Conservation (phyloP, 1,140 invertebrate genomes). For the Drosophila guanche region DNA sequence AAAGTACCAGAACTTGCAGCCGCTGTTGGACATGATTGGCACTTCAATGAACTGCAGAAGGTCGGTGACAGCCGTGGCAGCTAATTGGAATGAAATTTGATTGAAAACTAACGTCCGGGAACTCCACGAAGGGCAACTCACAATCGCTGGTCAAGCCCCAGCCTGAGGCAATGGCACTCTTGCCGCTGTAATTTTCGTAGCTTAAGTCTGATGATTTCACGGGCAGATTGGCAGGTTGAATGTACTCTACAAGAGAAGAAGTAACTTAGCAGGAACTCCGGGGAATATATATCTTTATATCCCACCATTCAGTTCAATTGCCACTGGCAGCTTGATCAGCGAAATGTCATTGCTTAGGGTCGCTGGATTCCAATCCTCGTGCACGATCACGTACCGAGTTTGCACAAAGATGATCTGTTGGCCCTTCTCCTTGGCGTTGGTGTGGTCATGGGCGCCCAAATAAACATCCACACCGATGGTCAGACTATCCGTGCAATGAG, state of each 20-base stretch:
- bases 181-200: constrained; percentile 49
- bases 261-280: neutral
- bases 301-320: constrained; percentile 49
- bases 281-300: no score
- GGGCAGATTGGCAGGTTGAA: constrained; percentile 63
- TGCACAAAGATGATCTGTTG: constrained; percentile 67
- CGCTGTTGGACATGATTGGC: constrained; percentile 60
- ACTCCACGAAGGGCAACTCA: constrained; percentile 39
- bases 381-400: constrained; percentile 52
- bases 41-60: constrained; percentile 45
- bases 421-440: constrained; percentile 47
- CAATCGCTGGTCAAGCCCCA: constrained; percentile 66
- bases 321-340: constrained; percentile 61
- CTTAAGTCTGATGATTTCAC: constrained; percentile 24
- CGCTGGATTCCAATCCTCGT: constrained; percentile 24
- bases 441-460: constrained; percentile 64
- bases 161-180: constrained; percentile 58
- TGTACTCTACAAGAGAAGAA: constrained; percentile 12
- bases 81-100: constrained; percentile 9
- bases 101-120: neutral
- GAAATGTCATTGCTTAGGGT: constrained; percentile 66
- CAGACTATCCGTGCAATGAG: constrained; percentile 85
- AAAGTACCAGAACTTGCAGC: constrained; percentile 49
- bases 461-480: constrained; percentile 76
- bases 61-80: constrained; percentile 40